Base-by-base conservation (phyloP, 2,113 vertebrate species). In the Tenebrosternarchus preto region DNA sequence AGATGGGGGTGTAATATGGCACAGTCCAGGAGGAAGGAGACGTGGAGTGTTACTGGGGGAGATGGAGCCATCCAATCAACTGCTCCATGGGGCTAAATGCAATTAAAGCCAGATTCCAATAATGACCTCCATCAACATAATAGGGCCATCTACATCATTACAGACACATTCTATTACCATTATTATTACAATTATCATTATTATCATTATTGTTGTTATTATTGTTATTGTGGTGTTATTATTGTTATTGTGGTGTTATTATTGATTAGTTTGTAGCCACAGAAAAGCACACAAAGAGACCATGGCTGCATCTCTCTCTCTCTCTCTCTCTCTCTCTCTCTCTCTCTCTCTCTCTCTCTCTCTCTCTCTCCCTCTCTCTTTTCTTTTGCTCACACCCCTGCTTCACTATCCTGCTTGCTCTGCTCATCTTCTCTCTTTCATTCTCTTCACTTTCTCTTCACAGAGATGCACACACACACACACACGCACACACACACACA, bases 51-150 rank as follows among this genome's bases (percentile, higher is more conserved):
- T 80, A 80, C 79, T 12, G 33, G 61, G 83, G 80, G 71, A 79
- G 78, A 75, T 68, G 57, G 50, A 82, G 66, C 80, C 76, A 78
- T 79, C 83, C 83, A 85, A 85, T 85, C 83, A 73, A 82, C 73
- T 80, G 77, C 80, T 80, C 57, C 36, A 67, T 77, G 72, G 72
- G 76, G 67, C 83, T 81, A 75, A 78, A 80, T 78, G 73, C 80
- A 85, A 85, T 82, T 85, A 80, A 82, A 80, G 73, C 43, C 80
- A 77, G 68, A 85, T 85, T 85, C 67, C 36, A 59, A 77, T 82
- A 85, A 85, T 85, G 80, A 85, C 80, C 83, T 80, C 80, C 29
- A 85, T 85, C 83, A 82, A 82, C 80, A 82, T 60, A 79, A 82
- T 73, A 76, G 83, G 74, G 67, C 64, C 76, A 68, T 81, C 80